A percentile compares a stretch with the other conserved stretches of the same genome.
Evolutionary conservation across 1,140 invertebrate species (phyloP).

Genomic region (Parapsyche elsis): DNA sequence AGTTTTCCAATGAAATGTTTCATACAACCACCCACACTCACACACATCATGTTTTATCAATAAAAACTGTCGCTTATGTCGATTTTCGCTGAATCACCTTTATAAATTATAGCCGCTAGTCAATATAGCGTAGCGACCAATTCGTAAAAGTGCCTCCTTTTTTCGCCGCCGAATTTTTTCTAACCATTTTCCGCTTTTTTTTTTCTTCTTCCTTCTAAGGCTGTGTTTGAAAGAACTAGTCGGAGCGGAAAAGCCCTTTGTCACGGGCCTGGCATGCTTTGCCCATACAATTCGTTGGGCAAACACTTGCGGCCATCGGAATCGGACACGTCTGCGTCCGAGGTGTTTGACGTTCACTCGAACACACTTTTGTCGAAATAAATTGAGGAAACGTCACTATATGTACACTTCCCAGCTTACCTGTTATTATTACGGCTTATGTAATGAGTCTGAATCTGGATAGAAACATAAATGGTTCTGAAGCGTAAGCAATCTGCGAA

Average conservation of each 20-base stretch:
- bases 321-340: conserved; percentile 1
- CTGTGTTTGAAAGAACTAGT: not conserved
- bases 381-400: not conserved
- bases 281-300: not conserved
- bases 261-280: not conserved
- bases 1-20: too few relatives aligned
- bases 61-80: too few relatives aligned
- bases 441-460: too few relatives aligned
- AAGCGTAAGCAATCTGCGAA: too few relatives aligned
- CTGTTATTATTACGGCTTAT: too few relatives aligned
- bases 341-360: conserved; percentile 6
- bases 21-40: too few relatives aligned
- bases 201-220: not conserved
- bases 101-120: not conserved
- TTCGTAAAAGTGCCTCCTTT: not conserved
- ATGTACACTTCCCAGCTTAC: too few relatives aligned
- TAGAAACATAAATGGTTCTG: too few relatives aligned
- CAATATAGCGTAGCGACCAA: not conserved
- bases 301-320: not conserved
- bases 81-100: conserved; percentile 1
- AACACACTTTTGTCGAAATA: not conserved
- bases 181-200: not conserved
- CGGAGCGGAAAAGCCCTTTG: not conserved
- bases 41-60: too few relatives aligned
- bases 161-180: not conserved